Evolutionary conservation across 2,888 invertebrate genomes (phyloP), one percentile per base, ranked within the genome.

Genomic region (Pristionchus arcanus): DNA sequence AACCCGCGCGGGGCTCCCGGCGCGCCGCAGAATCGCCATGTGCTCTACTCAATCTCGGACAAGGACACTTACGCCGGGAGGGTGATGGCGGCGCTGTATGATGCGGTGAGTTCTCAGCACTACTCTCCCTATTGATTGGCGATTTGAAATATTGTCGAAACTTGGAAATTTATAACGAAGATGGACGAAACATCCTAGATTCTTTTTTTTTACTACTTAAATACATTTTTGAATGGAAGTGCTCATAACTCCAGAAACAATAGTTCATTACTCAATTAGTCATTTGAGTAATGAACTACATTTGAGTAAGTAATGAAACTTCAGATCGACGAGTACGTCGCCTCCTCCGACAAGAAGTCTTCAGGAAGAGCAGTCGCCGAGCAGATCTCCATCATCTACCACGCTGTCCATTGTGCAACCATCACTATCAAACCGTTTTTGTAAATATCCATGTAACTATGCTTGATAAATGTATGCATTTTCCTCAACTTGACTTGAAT

Each of bases 1-100:
- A 94, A 95, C 89, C 94, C 94, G 1, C 92, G 92, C 25, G 95
- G 95, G n/a, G 91, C 95, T 13, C 95, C 95, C 16, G 94, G 92
- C 2, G 90, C 94, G 81, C 92, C 93, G 66, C 84, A 91, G 21
- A 55, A 88, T n/a, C 85, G 90, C 21, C 90, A 91, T 90, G 92
- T 95, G 1, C 90, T 95, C 28, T 95, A 94, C 90, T 95, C 95
- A 2, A 28, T 83, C 42, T 66, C 77, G 37, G 53, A 77, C 21
- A 42, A 59, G 34, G 37, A 90, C 49, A 42, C 83, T 5, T 89
- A 90, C 37, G n/a, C 89, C 3, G 77, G 84, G 1, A 37, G 59
- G n/a, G 74, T 55, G 31, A 31, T 90, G 49, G 37, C 86, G 28
- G 89, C 68, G 7, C 31, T 90, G 19, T 90, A 90, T 55, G 89